Base-by-base conservation (phyloP, 2,888 invertebrate genomes). In the Philopedon plagiatum region DNA sequence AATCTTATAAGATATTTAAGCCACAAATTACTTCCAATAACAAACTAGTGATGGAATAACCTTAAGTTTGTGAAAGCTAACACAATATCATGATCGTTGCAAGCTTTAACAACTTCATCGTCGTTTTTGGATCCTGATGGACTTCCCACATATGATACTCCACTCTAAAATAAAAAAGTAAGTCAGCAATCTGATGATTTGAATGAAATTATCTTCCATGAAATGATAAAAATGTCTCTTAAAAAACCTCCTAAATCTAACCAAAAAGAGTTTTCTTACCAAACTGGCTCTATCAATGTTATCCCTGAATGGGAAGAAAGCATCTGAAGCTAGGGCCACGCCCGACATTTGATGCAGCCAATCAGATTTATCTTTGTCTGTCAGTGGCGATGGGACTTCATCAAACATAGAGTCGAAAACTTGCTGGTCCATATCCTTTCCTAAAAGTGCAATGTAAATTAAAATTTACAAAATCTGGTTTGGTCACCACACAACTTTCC, bases 291-390 rank as follows among this genome's bases (percentile, higher is more conserved):
- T 89, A 83, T 99, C 98, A 66, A 99, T 93, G 82, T 98, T 99
- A 83, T 99, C 99, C 77, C 98, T 89, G 90, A 99, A 99, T 26
- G 99, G 99, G 88, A 99, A 98, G 89, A 99, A 99, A 0, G 98
- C 99, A 86, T 99, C 99, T 0, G 98, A 98, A 13, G 95, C 95
- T 19, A 99, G 88, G 2, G 95, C 93, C 29, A 96, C 95, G 23
- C 92, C 92, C 74, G 89, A 90, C 80, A 97, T 86, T 84, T 91
- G 87, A 65, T 86, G 86, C 21, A 91, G 81, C 95, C 95, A 96
- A 2, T 89, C 89, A 0, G 86, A 83, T 71, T 90, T 90, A 77
- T 94, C 93, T 39, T 87, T 85, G 54, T 90, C 88, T 0, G 92
- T 92, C 19, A 97, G 87, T 51, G 90, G 89, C 15, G 89, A 86